Evolutionary conservation across 2,888 invertebrate genomes (phyloP).

Genomic region (Caenorhabditis sp.): DNA sequence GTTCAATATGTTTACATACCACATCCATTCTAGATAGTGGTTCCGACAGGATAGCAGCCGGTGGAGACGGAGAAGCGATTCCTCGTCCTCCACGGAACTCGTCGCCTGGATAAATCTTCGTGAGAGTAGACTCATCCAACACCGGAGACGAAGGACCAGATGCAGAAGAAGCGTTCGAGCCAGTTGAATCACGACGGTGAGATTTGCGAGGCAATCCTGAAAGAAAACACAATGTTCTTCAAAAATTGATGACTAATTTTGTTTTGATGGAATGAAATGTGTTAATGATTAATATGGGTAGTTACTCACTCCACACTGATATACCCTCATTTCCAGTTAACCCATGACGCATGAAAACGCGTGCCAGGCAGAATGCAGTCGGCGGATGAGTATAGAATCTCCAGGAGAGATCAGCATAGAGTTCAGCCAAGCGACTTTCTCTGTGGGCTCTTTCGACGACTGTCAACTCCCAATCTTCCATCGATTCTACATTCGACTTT

Average conservation of each 20-base stretch:
- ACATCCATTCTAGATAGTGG: constrained; percentile 73
- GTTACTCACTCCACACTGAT: constrained; percentile 42
- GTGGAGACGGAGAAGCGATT: constrained; percentile 60
- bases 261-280: neutral
- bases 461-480: constrained; percentile 71
- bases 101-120: constrained; percentile 43
- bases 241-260: neutral
- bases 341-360: constrained; percentile 48
- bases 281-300: constrained; percentile 1
- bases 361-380: constrained; percentile 55
- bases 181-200: constrained; percentile 41
- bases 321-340: constrained; percentile 46
- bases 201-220: constrained; percentile 44
- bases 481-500: constrained; percentile 47
- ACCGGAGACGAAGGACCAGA: constrained; percentile 11
- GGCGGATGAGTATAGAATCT: constrained; percentile 67
- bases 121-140: constrained; percentile 53
- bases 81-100: constrained; percentile 42
- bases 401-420: constrained; percentile 67
- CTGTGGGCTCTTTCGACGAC: constrained; percentile 69
- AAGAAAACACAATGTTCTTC: neutral
- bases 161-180: constrained; percentile 15
- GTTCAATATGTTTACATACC: constrained; percentile 57
- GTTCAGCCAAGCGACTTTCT: constrained; percentile 64
- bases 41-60: constrained; percentile 62